A percentile compares a stretch with the other conserved stretches of the same genome.
phyloP scores from a whole-genome alignment of 2,888 invertebrate species.

The Aspidiotus destructor region DNA sequence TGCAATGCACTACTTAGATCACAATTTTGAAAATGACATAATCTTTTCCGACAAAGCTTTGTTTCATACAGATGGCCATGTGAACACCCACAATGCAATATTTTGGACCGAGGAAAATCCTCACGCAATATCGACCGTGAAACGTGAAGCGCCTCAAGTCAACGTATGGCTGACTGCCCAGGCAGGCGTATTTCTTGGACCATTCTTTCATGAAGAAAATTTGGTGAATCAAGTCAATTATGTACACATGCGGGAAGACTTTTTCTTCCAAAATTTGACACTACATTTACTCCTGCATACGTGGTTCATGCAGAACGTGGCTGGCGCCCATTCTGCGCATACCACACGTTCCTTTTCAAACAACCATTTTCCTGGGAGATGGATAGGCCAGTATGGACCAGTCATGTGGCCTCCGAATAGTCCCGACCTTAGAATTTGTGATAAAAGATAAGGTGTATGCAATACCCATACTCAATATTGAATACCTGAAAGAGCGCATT shows the following conservation, averaged over 20 bases:
- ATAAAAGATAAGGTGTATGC: slow-evolving; percentile 4
- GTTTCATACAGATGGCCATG: background rate
- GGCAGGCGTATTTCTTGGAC: background rate
- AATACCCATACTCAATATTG: background rate
- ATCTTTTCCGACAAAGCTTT: slow-evolving; percentile 8
- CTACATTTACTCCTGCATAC: background rate
- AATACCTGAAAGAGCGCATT: background rate
- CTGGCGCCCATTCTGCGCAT: background rate
- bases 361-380: background rate
- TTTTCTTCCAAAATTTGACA: background rate
- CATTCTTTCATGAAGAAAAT: background rate
- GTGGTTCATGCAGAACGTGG: background rate
- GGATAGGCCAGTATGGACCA: slow-evolving; percentile 3
- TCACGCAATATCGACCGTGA: background rate
- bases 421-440: background rate
- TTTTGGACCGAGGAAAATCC: background rate
- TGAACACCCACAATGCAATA: background rate
- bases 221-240: background rate
- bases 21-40: background rate
- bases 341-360: background rate
- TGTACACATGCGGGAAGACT: background rate
- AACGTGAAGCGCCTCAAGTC: background rate
- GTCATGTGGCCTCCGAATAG: background rate
- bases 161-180: background rate
- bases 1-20: background rate